Evolutionary conservation across 1,140 invertebrate species (phyloP), one percentile per base, ranked within the genome.

Genomic region (Drosophila pruinosa): DNA sequence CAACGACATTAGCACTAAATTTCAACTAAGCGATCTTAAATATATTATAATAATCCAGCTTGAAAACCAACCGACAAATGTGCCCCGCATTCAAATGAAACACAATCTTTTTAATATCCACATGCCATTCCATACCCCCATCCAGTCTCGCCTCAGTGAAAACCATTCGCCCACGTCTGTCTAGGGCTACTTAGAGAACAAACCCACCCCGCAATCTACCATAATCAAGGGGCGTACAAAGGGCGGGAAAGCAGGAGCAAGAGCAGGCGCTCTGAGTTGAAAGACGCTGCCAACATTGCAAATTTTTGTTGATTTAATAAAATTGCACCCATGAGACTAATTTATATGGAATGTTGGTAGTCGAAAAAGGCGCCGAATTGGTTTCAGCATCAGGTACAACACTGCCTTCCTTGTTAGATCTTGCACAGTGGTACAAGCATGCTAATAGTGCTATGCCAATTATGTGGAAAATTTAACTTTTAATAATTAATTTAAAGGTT

Each of bases 231-330:
- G 36, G 59, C 36, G 53, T 34, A 39, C 28, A 69, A 63, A 19
- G 19, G 24, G 26, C 19, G 4, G 39, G 24, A 34, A 43, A 24
- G 24, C 15, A 14, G 54, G n/a, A 39, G 15, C 12, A 39, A 3
- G 17, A 17, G 28, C 39, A 34, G 47, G 26, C 26, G 45, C 14
- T 41, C 14, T 56, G 57, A 68, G 72, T 75, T 58, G 67, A 61
- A 81, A 74, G 61, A 74, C 63, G 78, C 78, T 72, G 76, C 78
- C 67, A 75, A 80, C 79, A 80, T 80, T 89, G 85, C 85, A 85
- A 89, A 83, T 89, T 89, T 89, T 75, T 89, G 83, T 88, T 90
- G 85, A 90, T 90, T 90, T 90, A 90, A 90, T 90, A 83, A 89
- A 89, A 90, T 90, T 75, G 73, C 90, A 88, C 83, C 86, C 90